Evolutionary conservation across 2,113 vertebrate genomes (phyloP), one percentile per base, ranked within the genome.

Genomic region (Cololabis saira): DNA sequence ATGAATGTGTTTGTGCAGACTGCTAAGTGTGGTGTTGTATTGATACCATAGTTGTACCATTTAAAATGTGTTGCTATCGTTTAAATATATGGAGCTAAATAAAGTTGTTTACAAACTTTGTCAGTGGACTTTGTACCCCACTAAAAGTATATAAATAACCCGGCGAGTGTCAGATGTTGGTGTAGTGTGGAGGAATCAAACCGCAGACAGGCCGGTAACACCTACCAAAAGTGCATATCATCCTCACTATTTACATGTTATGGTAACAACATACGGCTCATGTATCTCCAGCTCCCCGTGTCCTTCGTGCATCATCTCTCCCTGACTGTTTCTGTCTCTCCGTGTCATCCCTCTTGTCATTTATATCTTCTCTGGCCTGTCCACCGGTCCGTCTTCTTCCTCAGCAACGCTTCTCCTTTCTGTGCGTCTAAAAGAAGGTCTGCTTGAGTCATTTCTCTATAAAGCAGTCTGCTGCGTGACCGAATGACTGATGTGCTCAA

Each of bases 231-330:
- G n/a, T 37, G 33, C 6, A 18, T 42, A 76, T 52, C 58, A 75
- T 8, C 30, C 54, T 71, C 79, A 76, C 41, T 82, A 59, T 76
- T 74, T 78, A 77, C 67, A 83, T 76, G 82, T 67, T 71, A 71
- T 87, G 80, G 72, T 67, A 83, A 85, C 77, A 67, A 61, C 44
- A 12, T 37, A 37, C 5, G 10, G 33, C 33, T 37, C 33, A 37
- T 37, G 10, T 37, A 37, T 37, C 33, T 37, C 33, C 33, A 37
- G 33, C 33, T 37, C 33, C 6, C 33, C 33, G 6, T 37, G 33
- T 37, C 33, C 33, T 37, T 11, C 33, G 6, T 1, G 33, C 30
- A 58, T 15, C 58, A 42, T 33, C 44, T 40, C 21, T 22, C 54
- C 1, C 2, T 24, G 6, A 2, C 4, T 30, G 47, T 15, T 22